A percentile compares a stretch with the other conserved stretches of the same genome.
These are phyloP conservation scores for Dissostichus mawsoni DNA, from an alignment of 2,113 vertebrate genomes.

Conservation along the genomic window DNA sequence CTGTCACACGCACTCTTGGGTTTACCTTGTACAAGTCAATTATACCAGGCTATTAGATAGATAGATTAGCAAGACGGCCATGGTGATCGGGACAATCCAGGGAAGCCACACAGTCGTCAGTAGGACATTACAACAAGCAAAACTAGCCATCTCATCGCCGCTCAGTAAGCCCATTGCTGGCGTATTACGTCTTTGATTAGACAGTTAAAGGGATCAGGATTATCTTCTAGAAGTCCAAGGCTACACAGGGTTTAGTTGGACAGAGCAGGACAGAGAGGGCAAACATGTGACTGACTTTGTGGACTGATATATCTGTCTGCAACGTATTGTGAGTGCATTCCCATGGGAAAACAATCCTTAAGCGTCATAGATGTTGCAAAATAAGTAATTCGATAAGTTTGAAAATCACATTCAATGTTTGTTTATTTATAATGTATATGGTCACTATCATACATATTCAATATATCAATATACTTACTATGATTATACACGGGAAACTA, in stretches of 20 bases:
- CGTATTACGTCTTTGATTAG: conserved; percentile 77
- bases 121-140: conserved; percentile 30
- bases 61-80: conserved; percentile 38
- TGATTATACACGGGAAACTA: no score
- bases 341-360: not conserved
- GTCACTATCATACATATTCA: not conserved
- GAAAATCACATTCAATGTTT: not conserved
- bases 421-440: not conserved
- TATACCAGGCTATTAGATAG: conserved; percentile 54
- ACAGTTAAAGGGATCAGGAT: conserved; percentile 81
- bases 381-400: not conserved
- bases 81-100: conserved; percentile 24
- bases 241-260: conserved; percentile 34
- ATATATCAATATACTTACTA: not conserved
- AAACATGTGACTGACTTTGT: conserved; percentile 37
- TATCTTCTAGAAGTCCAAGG: conserved; percentile 63
- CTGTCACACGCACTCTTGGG: conserved; percentile 5
- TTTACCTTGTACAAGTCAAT: conserved; percentile 56
- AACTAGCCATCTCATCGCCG: conserved; percentile 23
- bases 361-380: not conserved
- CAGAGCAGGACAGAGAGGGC: conserved; percentile 13
- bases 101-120: conserved; percentile 2
- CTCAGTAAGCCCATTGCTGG: conserved; percentile 63
- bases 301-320: not conserved
- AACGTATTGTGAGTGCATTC: not conserved